These are phyloP conservation scores for Phthorimaea operculella DNA, from an alignment of 1,140 invertebrate genomes.

Conservation along the genomic window DNA sequence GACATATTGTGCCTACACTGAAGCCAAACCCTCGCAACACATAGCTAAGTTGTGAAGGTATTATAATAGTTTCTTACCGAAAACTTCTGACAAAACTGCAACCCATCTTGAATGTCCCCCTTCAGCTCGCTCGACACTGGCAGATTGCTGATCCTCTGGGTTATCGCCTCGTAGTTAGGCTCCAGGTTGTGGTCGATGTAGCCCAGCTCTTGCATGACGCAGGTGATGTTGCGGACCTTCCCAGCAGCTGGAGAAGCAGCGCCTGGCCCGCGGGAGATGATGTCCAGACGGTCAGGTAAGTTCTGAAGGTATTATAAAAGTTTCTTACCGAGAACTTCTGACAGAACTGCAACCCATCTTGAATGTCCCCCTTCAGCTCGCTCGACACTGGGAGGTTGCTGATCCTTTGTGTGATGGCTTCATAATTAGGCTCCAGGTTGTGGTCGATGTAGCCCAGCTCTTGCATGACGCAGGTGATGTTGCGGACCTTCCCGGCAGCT, in stretches of 20 bases:
- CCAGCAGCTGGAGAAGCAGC: conserved; percentile 55
- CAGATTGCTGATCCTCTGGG: conserved; percentile 68
- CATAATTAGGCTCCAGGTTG: conserved; percentile 73
- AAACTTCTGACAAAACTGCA: conserved; percentile 74
- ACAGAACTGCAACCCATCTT: conserved; percentile 73
- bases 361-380: conserved; percentile 72
- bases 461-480: conserved; percentile 76
- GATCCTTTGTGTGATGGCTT: conserved; percentile 70
- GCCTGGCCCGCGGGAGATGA: conserved; percentile 51
- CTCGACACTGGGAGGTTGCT: conserved; percentile 68
- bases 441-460: conserved; percentile 74
- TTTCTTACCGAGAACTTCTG: conserved; percentile 43
- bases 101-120: conserved; percentile 71
- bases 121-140: conserved; percentile 71
- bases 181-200: conserved; percentile 74
- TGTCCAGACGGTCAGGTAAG: conserved; percentile 67
- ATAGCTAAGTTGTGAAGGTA: too few relatives aligned
- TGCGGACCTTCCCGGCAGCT: conserved; percentile 64
- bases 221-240: conserved; percentile 71
- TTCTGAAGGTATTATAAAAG: too few relatives aligned
- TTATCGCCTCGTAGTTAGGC: conserved; percentile 72
- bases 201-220: conserved; percentile 75
- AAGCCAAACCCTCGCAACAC: too few relatives aligned
- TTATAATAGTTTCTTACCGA: conserved; percentile 60
- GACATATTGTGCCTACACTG: too few relatives aligned